These are phyloP conservation scores for Ptychochromis oligacanthus DNA, from an alignment of 2,113 vertebrate species.

Conservation along the genomic window DNA sequence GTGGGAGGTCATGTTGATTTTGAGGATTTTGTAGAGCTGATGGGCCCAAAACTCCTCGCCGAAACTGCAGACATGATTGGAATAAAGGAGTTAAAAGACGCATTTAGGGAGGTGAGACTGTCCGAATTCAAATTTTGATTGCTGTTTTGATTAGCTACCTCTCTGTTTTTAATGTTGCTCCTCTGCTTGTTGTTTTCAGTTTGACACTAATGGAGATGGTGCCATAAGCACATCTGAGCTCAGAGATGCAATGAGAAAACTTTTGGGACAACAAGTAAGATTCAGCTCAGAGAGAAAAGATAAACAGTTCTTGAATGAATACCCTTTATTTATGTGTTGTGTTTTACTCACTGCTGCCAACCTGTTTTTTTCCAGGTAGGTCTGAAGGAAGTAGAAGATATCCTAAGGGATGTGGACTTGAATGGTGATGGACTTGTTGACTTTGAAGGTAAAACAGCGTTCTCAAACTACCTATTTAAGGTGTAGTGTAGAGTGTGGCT, in stretches of 20 bases:
- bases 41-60: slow-evolving; percentile 97
- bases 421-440: slow-evolving; percentile 96
- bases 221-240: slow-evolving; percentile 95
- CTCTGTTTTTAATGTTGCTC: not conserved
- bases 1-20: slow-evolving; percentile 98
- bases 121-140: not conserved
- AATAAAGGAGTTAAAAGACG: slow-evolving; percentile 95
- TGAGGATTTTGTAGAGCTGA: slow-evolving; percentile 97
- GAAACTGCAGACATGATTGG: slow-evolving; percentile 99
- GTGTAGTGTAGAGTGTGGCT: not conserved
- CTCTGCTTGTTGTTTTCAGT: slow-evolving; percentile 75
- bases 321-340: not conserved
- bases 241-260: slow-evolving; percentile 95
- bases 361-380: slow-evolving; percentile 82
- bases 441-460: slow-evolving; percentile 89
- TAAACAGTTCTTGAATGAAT: not conserved
- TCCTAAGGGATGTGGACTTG: slow-evolving; percentile 95
- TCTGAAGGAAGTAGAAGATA: slow-evolving; percentile 94
- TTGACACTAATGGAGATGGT: slow-evolving; percentile 96
- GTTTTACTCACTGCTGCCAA: not conserved
- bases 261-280: slow-evolving; percentile 88
- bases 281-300: not conserved
- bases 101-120: slow-evolving; percentile 93
- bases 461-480: not conserved
- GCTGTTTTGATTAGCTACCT: not conserved